Conservation (phyloP, 2,113 vertebrate species). For the Malurus cyaneus region DNA sequence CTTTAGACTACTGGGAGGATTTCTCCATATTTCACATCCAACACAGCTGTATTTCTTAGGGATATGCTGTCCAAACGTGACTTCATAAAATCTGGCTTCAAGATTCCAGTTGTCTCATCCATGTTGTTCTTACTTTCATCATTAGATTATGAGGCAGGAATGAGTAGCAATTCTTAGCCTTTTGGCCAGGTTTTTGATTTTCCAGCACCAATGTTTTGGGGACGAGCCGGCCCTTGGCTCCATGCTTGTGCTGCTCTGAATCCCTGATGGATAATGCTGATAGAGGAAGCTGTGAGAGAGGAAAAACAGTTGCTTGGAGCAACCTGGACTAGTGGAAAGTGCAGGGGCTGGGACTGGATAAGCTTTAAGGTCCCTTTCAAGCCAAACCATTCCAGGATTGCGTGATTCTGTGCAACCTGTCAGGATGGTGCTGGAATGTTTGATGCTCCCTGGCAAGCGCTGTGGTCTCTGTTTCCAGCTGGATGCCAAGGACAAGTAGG, state of each 20-base stretch:
- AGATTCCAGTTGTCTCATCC: not conserved
- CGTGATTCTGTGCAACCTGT: not conserved
- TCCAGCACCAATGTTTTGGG: not conserved
- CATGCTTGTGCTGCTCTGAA: not conserved
- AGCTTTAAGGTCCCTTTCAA: not conserved
- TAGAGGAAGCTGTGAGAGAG: not conserved
- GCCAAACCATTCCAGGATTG: not conserved
- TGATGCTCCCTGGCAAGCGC: not conserved
- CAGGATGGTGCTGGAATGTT: not conserved
- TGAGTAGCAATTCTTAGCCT: not conserved
- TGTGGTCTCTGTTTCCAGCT: conserved; percentile 39
- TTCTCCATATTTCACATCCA: not conserved
- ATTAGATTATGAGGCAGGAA: accelerated
- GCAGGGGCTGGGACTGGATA: not conserved
- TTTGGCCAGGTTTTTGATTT: not conserved
- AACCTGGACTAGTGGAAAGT: not conserved
- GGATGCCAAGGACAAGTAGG: conserved; percentile 29
- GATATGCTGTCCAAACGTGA: not conserved
- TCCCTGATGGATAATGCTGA: not conserved
- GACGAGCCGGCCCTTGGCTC: not conserved
- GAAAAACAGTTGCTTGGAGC: not conserved
- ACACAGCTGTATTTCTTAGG: not conserved
- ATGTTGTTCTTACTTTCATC: not conserved
- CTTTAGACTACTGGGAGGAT: not conserved
- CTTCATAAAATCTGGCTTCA: not conserved